A percentile compares a stretch with the other conserved stretches of the same genome.
phyloP scores from a whole-genome alignment of 2,797 vertebrate species.

The Ambastaia sidthimunki region DNA sequence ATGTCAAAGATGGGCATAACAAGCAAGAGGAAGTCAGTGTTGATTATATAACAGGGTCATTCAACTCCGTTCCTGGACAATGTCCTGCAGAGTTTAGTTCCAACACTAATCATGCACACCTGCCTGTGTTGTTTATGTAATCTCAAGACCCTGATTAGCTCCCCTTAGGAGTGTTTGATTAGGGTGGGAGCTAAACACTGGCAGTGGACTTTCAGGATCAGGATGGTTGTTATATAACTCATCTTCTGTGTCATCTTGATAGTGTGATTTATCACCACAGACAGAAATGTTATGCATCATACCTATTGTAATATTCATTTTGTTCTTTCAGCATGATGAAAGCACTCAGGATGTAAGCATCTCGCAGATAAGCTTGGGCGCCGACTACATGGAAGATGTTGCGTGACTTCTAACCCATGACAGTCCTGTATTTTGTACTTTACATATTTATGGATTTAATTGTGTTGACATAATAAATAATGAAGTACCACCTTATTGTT shows the following conservation, averaged over 20 bases:
- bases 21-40: not conserved
- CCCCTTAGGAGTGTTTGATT: too few species aligned
- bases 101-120: too few species aligned
- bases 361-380: constrained; percentile 86
- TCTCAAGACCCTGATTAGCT: too few species aligned
- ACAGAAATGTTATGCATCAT: not conserved
- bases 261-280: not conserved
- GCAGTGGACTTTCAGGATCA: not conserved
- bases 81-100: not conserved
- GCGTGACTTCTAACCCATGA: constrained; percentile 68
- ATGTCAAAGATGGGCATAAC: not conserved
- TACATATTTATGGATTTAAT: constrained; percentile 53
- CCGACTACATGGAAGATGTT: constrained; percentile 92
- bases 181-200: not conserved
- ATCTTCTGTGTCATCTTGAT: not conserved
- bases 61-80: not conserved
- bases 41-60: not conserved
- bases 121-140: too few species aligned
- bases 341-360: constrained; percentile 87
- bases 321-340: constrained; percentile 80
- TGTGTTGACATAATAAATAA: constrained; percentile 42
- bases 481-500: constrained; percentile 14
- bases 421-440: constrained; percentile 44
- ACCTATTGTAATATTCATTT: not conserved
- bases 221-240: not conserved